Percentiles rank a stretch among this genome's conserved stretches.
phyloP scores from a whole-genome alignment of 2,888 invertebrate species.

The Noctuana brunneofusca region DNA sequence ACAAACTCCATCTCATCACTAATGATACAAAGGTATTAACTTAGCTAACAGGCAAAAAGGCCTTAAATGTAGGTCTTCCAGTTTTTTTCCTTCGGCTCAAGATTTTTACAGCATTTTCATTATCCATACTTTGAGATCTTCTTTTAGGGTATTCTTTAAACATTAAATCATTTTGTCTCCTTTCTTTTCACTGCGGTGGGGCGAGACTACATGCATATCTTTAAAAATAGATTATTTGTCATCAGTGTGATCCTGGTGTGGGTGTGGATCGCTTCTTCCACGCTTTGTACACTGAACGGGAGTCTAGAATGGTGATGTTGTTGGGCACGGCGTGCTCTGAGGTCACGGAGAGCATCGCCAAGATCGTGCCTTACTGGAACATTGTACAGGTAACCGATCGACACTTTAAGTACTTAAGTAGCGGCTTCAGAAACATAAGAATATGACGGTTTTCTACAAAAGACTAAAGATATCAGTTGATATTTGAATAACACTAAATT shows the following conservation, averaged over 20 bases:
- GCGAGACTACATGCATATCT: too few species aligned
- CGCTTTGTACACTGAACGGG: constrained; percentile 91
- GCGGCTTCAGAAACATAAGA: too few species aligned
- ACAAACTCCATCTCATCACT: constrained; percentile 88
- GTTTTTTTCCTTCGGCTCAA: too few species aligned
- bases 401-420: not conserved
- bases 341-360: constrained; percentile 94
- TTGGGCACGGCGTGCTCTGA: constrained; percentile 95
- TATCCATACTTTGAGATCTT: too few species aligned
- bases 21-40: constrained; percentile 92
- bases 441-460: too few species aligned
- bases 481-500: constrained; percentile 3
- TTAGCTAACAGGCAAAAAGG: too few species aligned
- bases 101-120: too few species aligned
- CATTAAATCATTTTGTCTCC: too few species aligned
- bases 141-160: too few species aligned
- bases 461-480: not conserved
- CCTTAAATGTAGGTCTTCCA: too few species aligned
- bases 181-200: too few species aligned
- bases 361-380: constrained; percentile 96
- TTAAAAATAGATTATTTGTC: too few species aligned
- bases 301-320: constrained; percentile 89
- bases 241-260: constrained; percentile 94
- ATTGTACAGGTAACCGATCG: constrained; percentile 88
- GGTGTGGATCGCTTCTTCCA: constrained; percentile 96